A percentile compares a stretch with the other conserved stretches of the same genome.
These are phyloP conservation scores for Amphimallon solstitiale DNA, from an alignment of 2,888 invertebrate species.

Conservation along the genomic window DNA sequence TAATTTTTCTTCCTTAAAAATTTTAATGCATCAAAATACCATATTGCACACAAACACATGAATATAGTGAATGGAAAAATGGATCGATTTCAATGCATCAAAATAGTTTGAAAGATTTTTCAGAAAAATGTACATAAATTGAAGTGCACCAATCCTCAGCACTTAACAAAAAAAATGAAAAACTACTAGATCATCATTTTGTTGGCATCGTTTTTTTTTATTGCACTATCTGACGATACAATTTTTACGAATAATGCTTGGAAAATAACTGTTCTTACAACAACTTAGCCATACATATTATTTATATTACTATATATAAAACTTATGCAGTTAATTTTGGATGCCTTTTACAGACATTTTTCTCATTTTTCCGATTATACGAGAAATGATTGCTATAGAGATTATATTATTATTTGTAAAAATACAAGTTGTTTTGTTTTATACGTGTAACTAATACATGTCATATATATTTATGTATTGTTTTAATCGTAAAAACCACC, in stretches of 20 bases:
- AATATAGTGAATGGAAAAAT: constrained; percentile 8
- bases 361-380: constrained; percentile 4
- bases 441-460: constrained; percentile 6
- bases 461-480: background rate
- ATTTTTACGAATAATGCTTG: constrained; percentile 58
- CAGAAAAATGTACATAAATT: constrained; percentile 63
- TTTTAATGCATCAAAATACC: constrained; percentile 57
- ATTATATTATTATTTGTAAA: background rate
- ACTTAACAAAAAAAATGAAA: constrained; percentile 57
- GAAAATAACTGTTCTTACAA: constrained; percentile 65
- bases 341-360: constrained; percentile 32
- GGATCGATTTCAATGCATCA: constrained; percentile 54
- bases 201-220: constrained; percentile 58
- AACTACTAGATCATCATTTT: constrained; percentile 44
- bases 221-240: constrained; percentile 61
- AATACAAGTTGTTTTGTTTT: background rate
- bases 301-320: constrained; percentile 36
- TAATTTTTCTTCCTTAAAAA: constrained; percentile 60
- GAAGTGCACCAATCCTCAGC: constrained; percentile 65
- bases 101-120: constrained; percentile 52
- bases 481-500: constrained; percentile 30
- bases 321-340: constrained; percentile 33
- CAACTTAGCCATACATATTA: constrained; percentile 43
- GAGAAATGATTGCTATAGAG: background rate
- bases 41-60: background rate